Evolutionary conservation across 2,113 vertebrate genomes (phyloP).

Genomic region (Ophthalmolycus amberensis): DNA sequence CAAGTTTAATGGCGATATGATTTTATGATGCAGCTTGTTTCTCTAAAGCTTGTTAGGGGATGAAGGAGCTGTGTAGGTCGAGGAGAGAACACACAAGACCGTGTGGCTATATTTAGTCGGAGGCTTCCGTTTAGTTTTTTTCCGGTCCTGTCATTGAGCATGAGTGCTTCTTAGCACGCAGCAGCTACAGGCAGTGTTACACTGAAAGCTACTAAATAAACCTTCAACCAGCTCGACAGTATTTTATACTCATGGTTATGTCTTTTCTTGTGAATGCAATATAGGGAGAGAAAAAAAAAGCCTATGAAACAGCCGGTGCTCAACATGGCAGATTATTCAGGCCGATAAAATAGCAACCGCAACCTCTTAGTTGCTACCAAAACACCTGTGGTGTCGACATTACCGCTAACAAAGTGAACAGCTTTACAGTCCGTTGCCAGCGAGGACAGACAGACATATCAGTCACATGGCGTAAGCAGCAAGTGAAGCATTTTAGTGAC

Average conservation of each 20-base stretch:
- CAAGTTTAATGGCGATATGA: conserved; percentile 56
- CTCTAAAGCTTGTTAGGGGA: conserved; percentile 66
- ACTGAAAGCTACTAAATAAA: conserved; percentile 19
- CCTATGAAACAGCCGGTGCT: conserved; percentile 37
- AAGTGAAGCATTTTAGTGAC: conserved; percentile 23
- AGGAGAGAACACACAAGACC: conserved; percentile 55
- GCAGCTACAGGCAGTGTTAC: conserved; percentile 1
- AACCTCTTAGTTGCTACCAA: conserved; percentile 7
- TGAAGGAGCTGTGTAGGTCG: conserved; percentile 71
- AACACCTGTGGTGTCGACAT: conserved; percentile 33
- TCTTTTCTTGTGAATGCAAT: conserved; percentile 17
- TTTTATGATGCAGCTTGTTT: conserved; percentile 71
- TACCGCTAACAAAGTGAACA: conserved; percentile 11
- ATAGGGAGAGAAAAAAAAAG: background rate
- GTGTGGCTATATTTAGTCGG: conserved; percentile 66
- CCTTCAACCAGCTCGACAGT: background rate
- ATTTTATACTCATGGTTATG: conserved; percentile 31
- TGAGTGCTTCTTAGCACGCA: background rate
- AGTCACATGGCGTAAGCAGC: conserved; percentile 19
- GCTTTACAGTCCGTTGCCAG: background rate
- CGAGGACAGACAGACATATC: conserved; percentile 23
- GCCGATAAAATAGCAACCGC: conserved; percentile 25
- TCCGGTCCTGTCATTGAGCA: conserved; percentile 54
- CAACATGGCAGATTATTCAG: conserved; percentile 26
- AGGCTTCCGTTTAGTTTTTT: conserved; percentile 13